phyloP scores from a whole-genome alignment of 2,113 vertebrate species.

The Triplophysa tibetana region DNA sequence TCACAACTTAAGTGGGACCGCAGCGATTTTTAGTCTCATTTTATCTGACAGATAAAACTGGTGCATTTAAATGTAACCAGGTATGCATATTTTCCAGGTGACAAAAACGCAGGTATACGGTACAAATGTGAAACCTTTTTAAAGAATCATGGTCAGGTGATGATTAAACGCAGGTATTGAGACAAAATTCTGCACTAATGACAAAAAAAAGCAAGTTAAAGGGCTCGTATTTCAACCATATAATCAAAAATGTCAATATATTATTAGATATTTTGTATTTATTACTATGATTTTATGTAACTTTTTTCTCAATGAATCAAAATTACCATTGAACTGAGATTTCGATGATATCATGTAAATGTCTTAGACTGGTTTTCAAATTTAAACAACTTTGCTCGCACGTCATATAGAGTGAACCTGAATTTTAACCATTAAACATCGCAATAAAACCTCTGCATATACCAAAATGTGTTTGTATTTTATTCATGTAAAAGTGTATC shows the following conservation, averaged over 20 bases:
- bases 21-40: not conserved
- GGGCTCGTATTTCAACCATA: too few species aligned
- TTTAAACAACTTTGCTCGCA: too few species aligned
- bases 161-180: not conserved
- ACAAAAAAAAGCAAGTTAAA: too few species aligned
- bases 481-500: not conserved
- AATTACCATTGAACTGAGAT: too few species aligned
- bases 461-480: constrained; percentile 1
- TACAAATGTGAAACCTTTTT: not conserved
- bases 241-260: too few species aligned
- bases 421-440: not conserved
- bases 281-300: too few species aligned
- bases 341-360: too few species aligned
- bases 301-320: too few species aligned
- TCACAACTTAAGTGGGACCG: not conserved
- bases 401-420: not conserved
- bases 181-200: too few species aligned
- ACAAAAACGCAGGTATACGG: not conserved
- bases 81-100: not conserved
- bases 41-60: not conserved
- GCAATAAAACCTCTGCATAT: not conserved
- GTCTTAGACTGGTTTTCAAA: too few species aligned
- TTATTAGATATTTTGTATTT: too few species aligned
- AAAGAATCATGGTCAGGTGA: not conserved
- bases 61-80: not conserved